Base-by-base conservation (phyloP, 30 jellyfish, hydroid and myxozoan species). In the Mastigias papua region DNA sequence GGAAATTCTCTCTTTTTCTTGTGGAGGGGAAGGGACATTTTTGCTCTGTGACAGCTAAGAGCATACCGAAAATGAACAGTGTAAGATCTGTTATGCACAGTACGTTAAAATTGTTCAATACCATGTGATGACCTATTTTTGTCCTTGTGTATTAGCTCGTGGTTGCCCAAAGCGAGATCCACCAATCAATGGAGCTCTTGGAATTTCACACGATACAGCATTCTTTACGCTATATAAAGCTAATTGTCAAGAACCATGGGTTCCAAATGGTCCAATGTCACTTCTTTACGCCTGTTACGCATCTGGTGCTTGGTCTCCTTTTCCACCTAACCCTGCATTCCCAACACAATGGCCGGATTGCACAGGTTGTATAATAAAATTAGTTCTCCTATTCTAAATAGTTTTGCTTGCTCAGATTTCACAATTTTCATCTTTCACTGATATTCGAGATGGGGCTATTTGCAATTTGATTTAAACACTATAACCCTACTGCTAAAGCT, bases 271-370 rank as follows among this genome's bases (percentile, higher is more conserved):
- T n/a, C 98, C 97, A 29, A 37, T 34, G 73, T 92, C 99, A 27
- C 48, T 13, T 30, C 28, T 28, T 29, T 94, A 94, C 50, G 82
- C 87, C 25, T 94, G 98, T 57, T 46, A 46, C 60, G 34, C 80
- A 15, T 17, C 54, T 50, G 96, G 93, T 13, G 58, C 7, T 11
- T 94, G 98, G 98, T 23, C 60, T 28, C 81, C 97, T 11, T 26
- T 78, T n/a, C 97, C 97, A 1, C 67, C 63, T 20, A 15, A 25
- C 11, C 97, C 97, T 31, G 20, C 27, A 4, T 60, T 51, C 31
- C 97, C 94, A 8, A 57, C 95, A 1, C 81, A 72, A 71, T 94
- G 98, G 98, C 98, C 98, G 15, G 98, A 94, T 64, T 94, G 98
- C 68, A 94, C 98, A 69, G 92, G 98, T 94, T 42, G 54, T 42